Base-by-base conservation (phyloP, 1,140 invertebrate species). In the Nephila pilipes region DNA sequence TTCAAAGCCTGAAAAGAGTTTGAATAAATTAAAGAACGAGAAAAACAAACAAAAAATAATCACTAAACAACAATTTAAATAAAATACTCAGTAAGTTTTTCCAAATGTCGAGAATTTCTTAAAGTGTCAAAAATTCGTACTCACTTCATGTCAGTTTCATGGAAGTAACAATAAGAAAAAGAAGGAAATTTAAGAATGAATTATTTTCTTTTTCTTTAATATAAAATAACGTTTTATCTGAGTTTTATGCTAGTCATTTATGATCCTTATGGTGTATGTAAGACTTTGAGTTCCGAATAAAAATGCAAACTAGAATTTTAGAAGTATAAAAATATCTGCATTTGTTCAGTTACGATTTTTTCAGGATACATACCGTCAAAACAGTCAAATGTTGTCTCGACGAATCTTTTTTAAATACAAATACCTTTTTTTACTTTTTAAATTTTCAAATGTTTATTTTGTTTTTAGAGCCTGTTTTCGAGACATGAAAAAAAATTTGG, bases 271-370 rank as follows among this genome's bases (percentile, higher is more conserved):
- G 25, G 69, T 14, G 36, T 12, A 16, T 36, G 69, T 32, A 16
- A 75, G 69, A 75, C 12, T 32, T 75, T 32, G 69, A 75, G 29
- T 75, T 75, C 36, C 29, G 69, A 75, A 75, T 75, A 75, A 75
- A 75, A 75, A 75, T 75, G 69, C 32, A 75, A 75, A 75, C 69
- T 75, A 75, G 69, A 14, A 36, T 75, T 36, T 75, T 75, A 75
- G 29, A 18, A 32, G 29, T 32, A 36, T 36, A 16, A 75, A 75
- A 75, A 36, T 75, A 75, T 14, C 29, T 75, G 5, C 5, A 75
- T 75, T 75, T 75, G 69, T 36, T 36, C 29, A 18, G 25, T 75
- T 75, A 5, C 3, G 32, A 36, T 75, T 75, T 75, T 36, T 20
- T 36, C 29, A 0, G 16, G n/a, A 18, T 29, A 29, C 14, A 36